These are phyloP conservation scores for Alcis repandata DNA, from an alignment of 2,888 invertebrate species.

Conservation along the genomic window DNA sequence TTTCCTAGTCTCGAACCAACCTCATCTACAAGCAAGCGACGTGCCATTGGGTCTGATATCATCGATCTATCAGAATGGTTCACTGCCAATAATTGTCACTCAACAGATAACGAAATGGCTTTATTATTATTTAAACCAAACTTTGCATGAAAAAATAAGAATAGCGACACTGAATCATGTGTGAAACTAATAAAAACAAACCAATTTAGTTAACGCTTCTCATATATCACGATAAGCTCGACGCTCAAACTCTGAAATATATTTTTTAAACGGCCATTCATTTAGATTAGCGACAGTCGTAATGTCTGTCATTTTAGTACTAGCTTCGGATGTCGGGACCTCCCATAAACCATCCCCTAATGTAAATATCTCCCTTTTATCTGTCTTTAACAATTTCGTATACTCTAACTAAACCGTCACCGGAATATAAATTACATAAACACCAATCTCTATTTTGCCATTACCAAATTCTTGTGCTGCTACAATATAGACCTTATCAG, in stretches of 20 bases:
- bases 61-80: no score
- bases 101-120: no score
- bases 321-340: conserved; percentile 67
- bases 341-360: conserved; percentile 80
- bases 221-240: conserved; percentile 49
- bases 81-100: no score
- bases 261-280: conserved; percentile 67
- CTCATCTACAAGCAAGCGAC: no score
- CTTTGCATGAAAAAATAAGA: not conserved
- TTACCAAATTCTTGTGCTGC: conserved; percentile 33
- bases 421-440: conserved; percentile 81
- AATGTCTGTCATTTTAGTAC: conserved; percentile 75
- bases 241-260: conserved; percentile 49
- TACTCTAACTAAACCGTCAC: conserved; percentile 83
- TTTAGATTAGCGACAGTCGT: conserved; percentile 74
- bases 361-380: conserved; percentile 84
- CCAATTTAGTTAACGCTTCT: conserved; percentile 38
- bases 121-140: not conserved
- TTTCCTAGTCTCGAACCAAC: no score
- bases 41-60: no score
- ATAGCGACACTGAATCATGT: not conserved
- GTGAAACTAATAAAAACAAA: conserved; percentile 32
- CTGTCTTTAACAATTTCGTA: conserved; percentile 86
- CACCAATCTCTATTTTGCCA: conserved; percentile 55
- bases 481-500: conserved; percentile 51